A percentile compares a stretch with the other conserved stretches of the same genome.
Conservation (phyloP, 2,888 invertebrate species). For the Timandra comae region DNA sequence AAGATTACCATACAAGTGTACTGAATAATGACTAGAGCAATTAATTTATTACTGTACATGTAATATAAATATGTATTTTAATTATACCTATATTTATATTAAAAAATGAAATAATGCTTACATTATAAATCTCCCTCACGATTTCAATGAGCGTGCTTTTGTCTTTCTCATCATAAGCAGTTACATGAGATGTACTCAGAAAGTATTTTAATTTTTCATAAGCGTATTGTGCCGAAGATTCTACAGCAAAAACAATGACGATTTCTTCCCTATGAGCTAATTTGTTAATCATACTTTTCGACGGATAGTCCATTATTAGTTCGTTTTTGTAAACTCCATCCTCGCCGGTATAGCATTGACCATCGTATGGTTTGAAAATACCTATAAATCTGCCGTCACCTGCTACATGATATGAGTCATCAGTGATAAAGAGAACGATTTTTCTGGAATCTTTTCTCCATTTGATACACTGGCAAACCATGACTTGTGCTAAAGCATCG, state of each 20-base stretch:
- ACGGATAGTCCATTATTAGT: conserved; percentile 85
- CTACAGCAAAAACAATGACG: conserved; percentile 39
- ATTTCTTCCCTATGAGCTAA: conserved; percentile 38
- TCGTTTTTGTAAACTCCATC: conserved; percentile 73
- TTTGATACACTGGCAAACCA: conserved; percentile 80
- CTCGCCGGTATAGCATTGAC: conserved; percentile 77
- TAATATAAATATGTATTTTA: neutral
- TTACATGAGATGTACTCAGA: conserved; percentile 35
- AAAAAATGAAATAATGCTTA: conserved; percentile 20
- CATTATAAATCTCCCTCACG: conserved; percentile 42
- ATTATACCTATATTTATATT: neutral
- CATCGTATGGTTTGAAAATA: conserved; percentile 83
- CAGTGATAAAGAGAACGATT: conserved; percentile 86
- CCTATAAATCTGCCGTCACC: conserved; percentile 86
- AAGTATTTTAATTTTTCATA: conserved; percentile 29
- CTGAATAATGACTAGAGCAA: too few species aligned
- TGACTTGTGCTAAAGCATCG: conserved; percentile 88
- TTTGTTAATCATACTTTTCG: conserved; percentile 80
- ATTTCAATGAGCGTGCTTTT: conserved; percentile 20
- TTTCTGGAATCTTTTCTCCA: conserved; percentile 87
- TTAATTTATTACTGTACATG: too few species aligned
- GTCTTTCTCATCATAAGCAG: conserved; percentile 7
- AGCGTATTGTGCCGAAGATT: neutral
- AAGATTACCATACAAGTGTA: too few species aligned
- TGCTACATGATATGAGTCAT: conserved; percentile 85